Percentiles rank a stretch among this genome's conserved stretches.
phyloP scores from a whole-genome alignment of 2,797 vertebrate genomes.

The Buceros bicornis region DNA sequence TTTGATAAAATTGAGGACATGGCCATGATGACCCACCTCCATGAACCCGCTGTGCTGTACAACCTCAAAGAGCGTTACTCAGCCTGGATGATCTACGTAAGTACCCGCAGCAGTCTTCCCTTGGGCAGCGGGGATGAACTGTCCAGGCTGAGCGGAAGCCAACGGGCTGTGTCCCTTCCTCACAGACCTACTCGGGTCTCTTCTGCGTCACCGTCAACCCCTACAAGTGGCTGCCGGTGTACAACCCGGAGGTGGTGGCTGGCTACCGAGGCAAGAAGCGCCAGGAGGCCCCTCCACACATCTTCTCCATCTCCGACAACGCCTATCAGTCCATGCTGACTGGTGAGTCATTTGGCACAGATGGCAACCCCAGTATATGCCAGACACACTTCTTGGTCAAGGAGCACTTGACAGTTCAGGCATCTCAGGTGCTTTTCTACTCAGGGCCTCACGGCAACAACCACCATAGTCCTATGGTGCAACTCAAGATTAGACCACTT shows the following conservation, averaged over 20 bases:
- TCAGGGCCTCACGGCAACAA: background rate
- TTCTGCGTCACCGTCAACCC: constrained; percentile 83
- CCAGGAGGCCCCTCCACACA: constrained; percentile 85
- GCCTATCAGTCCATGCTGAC: constrained; percentile 84
- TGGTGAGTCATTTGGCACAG: constrained; percentile 69
- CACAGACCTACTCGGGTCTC: constrained; percentile 75
- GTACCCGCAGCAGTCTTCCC: constrained; percentile 14
- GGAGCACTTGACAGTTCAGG: background rate
- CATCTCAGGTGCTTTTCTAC: background rate
- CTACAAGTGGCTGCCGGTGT: constrained; percentile 84
- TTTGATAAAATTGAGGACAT: constrained; percentile 94
- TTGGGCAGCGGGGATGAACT: background rate
- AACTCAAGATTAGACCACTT: background rate
- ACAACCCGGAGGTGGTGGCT: constrained; percentile 63
- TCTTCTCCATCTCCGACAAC: constrained; percentile 87
- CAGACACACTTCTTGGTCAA: background rate
- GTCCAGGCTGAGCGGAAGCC: background rate
- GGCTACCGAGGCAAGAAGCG: constrained; percentile 84
- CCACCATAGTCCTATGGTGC: background rate
- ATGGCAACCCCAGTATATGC: background rate
- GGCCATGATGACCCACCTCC: constrained; percentile 89
- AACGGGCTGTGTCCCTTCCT: background rate
- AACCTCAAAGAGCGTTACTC: constrained; percentile 94
- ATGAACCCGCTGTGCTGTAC: constrained; percentile 84
- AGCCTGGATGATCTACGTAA: constrained; percentile 89